These are phyloP conservation scores for Dicyema japonicum DNA, from an alignment of 1,140 invertebrate genomes.

Conservation along the genomic window DNA sequence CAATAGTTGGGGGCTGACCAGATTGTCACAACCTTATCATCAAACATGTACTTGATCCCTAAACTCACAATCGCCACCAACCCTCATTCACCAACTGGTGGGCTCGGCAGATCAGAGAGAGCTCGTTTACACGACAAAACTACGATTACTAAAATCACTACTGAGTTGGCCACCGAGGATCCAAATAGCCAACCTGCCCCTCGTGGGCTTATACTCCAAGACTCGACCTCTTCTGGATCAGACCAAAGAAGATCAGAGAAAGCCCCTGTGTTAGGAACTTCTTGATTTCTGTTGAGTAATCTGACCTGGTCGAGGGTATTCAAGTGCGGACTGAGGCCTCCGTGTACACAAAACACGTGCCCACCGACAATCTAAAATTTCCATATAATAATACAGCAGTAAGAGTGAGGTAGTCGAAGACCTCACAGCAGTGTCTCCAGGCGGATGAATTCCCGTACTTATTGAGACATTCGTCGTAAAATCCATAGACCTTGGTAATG, in stretches of 20 bases:
- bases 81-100: constrained; percentile 4
- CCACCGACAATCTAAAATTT: constrained; percentile 34
- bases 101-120: constrained; percentile 28
- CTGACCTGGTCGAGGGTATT: constrained; percentile 24
- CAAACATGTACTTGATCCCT: constrained; percentile 99
- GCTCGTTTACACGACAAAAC: constrained; percentile 75
- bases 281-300: constrained; percentile 12
- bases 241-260: constrained; percentile 21
- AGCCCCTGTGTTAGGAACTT: constrained; percentile 57
- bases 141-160: too few relatives aligned
- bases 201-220: constrained; percentile 68
- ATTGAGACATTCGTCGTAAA: constrained; percentile 89
- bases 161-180: too few relatives aligned
- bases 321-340: constrained; percentile 6
- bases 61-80: too few relatives aligned
- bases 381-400: constrained; percentile 89
- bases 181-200: constrained; percentile 90
- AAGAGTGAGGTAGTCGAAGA: constrained; percentile 80
- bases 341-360: constrained; percentile 7
- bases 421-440: constrained; percentile 84
- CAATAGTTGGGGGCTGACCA: constrained; percentile 99
- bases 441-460: constrained; percentile 96
- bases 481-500: constrained; percentile 88
- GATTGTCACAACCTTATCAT: constrained; percentile 84
- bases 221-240: constrained; percentile 56